Evolutionary conservation across 1,140 invertebrate species (phyloP), one percentile per base, ranked within the genome.

Genomic region (Aphelinus atriplicis): DNA sequence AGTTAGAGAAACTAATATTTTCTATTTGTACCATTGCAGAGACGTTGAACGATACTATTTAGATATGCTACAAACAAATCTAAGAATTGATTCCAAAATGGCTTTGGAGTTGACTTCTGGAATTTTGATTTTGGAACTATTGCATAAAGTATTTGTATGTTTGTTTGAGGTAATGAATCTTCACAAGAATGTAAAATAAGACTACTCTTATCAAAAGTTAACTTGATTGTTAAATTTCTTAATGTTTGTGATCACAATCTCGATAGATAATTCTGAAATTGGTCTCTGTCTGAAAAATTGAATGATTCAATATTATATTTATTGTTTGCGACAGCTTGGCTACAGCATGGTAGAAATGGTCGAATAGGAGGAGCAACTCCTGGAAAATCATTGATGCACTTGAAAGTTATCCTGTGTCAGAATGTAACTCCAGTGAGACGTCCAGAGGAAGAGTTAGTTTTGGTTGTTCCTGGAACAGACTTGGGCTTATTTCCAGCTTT

Each of bases 321-420:
- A 26, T 26, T 26, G 26, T 26, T 26, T 26, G 26, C 26, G 93
- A 90, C 92, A 48, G 86, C 91, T 64, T 94, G 92, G 88, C 84
- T 94, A 62, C 88, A 89, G 60, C 88, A 89, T 75, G 91, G 90
- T 9, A 85, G 90, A 57, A 88, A 89, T 48, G 91, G 90, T 1
- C 84, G 88, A 5, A 87, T 91, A 3, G 93, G 94, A 51, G 96
- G 95, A n/a, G 94, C 95, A 7, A 97, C 96, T 47, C 95, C 95
- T 1, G 96, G 96, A 1, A 97, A 97, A 88, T 91, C 91, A 6
- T 81, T 96, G 45, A 91, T 97, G 88, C 93, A 94, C 9, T 87
- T 97, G 7, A 89, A 93, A 67, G 95, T 97, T 0, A 91, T 97
- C 0, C 91, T 92, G 5, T 95, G 95, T 73, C 91, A 93, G 47